Evolutionary conservation across 2,888 invertebrate genomes (phyloP).

Genomic region (Timema podura): DNA sequence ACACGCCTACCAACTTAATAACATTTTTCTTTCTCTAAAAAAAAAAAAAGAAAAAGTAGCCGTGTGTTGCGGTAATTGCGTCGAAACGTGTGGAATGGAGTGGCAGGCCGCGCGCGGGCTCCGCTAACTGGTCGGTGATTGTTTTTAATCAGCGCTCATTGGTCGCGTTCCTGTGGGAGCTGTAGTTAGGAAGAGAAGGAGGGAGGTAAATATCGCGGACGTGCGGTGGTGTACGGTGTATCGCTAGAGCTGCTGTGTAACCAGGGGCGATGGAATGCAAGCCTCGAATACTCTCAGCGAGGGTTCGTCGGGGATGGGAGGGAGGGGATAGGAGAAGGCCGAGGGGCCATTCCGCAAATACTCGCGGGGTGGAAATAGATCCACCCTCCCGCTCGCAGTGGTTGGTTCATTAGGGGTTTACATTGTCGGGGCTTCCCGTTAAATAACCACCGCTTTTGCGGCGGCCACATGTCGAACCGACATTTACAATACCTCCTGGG

Average conservation of each 20-base stretch:
- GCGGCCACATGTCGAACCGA: no score
- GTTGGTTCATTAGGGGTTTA: slow-evolving; percentile 19
- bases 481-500: no score
- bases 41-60: no score
- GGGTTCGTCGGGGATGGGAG: slow-evolving; percentile 17
- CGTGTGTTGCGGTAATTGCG: no score
- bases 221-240: neutral
- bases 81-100: no score
- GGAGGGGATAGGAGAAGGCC: slow-evolving; percentile 15
- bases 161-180: slow-evolving; percentile 24
- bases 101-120: neutral
- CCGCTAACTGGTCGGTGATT: slow-evolving; percentile 23
- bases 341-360: slow-evolving; percentile 25
- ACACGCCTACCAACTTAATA: no score
- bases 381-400: neutral
- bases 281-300: neutral
- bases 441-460: no score
- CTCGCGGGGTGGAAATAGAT: slow-evolving; percentile 15
- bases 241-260: neutral
- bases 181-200: neutral
- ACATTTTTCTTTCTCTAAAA: no score
- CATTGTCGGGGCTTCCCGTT: slow-evolving; percentile 5
- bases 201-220: neutral
- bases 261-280: neutral
- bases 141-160: slow-evolving; percentile 29